Conservation (phyloP, 2,113 vertebrate genomes). For the Cebus imitator region DNA sequence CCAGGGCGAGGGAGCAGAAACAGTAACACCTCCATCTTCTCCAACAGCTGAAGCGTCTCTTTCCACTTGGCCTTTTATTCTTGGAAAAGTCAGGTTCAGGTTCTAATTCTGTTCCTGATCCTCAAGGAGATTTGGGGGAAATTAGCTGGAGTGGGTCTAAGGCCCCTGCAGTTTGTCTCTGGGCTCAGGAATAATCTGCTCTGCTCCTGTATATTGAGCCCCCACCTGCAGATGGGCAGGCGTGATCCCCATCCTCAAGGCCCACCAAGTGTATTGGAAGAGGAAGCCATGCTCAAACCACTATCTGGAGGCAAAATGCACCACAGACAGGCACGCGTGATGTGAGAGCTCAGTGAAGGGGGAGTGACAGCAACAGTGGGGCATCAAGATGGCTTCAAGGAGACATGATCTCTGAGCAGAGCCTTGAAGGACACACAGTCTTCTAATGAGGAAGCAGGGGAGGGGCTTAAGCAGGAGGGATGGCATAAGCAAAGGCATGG, state of each 20-base stretch:
- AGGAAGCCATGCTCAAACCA: background rate
- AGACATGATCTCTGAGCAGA: background rate
- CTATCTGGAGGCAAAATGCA: background rate
- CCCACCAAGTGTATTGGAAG: background rate
- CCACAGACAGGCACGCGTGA: accelerated
- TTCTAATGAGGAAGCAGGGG: background rate
- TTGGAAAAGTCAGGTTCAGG: background rate
- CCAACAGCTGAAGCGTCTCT: background rate
- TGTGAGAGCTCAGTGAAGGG: background rate
- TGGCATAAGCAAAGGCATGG: no score
- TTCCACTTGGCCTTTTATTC: background rate
- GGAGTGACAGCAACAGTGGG: background rate
- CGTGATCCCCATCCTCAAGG: background rate
- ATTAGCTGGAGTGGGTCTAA: background rate
- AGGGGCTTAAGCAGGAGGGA: background rate
- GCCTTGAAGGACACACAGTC: background rate
- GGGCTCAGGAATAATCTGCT: background rate
- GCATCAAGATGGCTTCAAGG: background rate
- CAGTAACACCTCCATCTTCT: background rate
- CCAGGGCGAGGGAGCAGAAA: background rate
- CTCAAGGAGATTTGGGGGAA: background rate
- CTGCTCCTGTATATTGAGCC: background rate
- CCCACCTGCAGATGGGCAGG: background rate
- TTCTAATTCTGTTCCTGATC: background rate
- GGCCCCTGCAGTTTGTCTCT: background rate